A percentile compares a stretch with the other conserved stretches of the same genome.
Conservation (phyloP, 2,113 vertebrate genomes). For the Notarius quadriscutis region DNA sequence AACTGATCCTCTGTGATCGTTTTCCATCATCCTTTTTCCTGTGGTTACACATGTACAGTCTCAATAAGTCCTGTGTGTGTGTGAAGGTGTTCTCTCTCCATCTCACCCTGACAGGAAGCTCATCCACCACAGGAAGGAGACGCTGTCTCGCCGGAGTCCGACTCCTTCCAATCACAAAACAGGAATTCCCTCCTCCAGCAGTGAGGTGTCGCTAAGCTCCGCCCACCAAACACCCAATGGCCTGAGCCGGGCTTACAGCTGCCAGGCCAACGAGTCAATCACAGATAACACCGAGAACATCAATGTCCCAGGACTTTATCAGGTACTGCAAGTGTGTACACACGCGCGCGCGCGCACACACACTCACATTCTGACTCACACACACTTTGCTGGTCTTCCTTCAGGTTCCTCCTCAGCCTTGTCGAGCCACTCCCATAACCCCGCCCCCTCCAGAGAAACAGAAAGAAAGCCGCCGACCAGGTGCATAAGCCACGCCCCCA, state of each 20-base stretch:
- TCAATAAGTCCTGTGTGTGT: background rate
- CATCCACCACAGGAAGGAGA: conserved; percentile 97
- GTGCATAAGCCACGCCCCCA: conserved; percentile 51
- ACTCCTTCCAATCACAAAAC: conserved; percentile 72
- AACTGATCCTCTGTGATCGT: background rate
- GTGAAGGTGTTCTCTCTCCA: background rate
- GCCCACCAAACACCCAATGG: conserved; percentile 71
- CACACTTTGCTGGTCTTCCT: conserved; percentile 24
- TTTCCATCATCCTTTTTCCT: background rate
- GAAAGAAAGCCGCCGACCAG: conserved; percentile 69
- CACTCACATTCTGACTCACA: background rate
- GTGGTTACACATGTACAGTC: background rate
- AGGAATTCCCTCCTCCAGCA: conserved; percentile 81
- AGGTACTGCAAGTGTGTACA: conserved; percentile 69
- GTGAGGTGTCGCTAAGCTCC: conserved; percentile 84
- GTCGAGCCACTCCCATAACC: conserved; percentile 80
- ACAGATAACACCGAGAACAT: conserved; percentile 75
- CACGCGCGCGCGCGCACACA: background rate
- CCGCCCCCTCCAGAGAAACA: conserved; percentile 91
- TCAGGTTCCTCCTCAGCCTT: conserved; percentile 85
- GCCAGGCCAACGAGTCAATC: conserved; percentile 82
- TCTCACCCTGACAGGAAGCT: conserved; percentile 78
- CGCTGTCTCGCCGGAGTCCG: conserved; percentile 82
- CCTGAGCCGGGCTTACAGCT: conserved; percentile 63
- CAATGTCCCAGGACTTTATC: conserved; percentile 78